Base-by-base conservation (phyloP, 2,888 invertebrate genomes). In the Ypsolopha scabrella region DNA sequence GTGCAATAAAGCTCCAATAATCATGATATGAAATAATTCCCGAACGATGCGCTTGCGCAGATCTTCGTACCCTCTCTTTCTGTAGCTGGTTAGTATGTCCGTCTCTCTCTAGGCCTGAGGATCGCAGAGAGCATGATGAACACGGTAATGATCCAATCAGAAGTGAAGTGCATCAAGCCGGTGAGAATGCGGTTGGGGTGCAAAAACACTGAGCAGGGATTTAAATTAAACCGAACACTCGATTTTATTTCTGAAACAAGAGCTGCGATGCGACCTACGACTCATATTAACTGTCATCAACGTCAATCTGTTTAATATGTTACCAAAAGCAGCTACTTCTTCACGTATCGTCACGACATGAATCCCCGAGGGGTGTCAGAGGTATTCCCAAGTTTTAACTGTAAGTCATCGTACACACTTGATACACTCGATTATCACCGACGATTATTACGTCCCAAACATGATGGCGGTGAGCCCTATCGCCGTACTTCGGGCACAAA, bases 141-240 rank as follows among this genome's bases (percentile, higher is more conserved):
- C 86, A 83, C 85, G 81, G 86, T 86, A 86, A 86, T 86, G 86
- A 86, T 85, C 86, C 86, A 86, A 86, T 86, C 86, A 86, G 77
- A 86, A 83, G 68, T 85, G 85, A 86, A 83, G 81, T 83, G 82
- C 86, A 83, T 85, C 82, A 80, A 77, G 76, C 67, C 79, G 50
- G 83, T 86, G 86, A 85, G 86, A 86, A 86, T 86, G 86, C 80
- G 86, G 86, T 86, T 76, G 77, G 68, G 82, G 82, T 83, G 85
- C 85, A 86, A 86, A 86, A 86, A 86, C 80, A 80, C 75, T 71
- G 73, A 73, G 73, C 75, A 67, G 71, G 72, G 74, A 81, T 83
- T 83, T 79, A 83, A 82, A 83, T 86, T 81, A 83, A 85, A 73
- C 76, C 70, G 75, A 75, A 73, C 75, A 69, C 74, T 77, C 72